Evolutionary conservation across 2,888 invertebrate genomes (phyloP).

Genomic region (Masnerella sp.): DNA sequence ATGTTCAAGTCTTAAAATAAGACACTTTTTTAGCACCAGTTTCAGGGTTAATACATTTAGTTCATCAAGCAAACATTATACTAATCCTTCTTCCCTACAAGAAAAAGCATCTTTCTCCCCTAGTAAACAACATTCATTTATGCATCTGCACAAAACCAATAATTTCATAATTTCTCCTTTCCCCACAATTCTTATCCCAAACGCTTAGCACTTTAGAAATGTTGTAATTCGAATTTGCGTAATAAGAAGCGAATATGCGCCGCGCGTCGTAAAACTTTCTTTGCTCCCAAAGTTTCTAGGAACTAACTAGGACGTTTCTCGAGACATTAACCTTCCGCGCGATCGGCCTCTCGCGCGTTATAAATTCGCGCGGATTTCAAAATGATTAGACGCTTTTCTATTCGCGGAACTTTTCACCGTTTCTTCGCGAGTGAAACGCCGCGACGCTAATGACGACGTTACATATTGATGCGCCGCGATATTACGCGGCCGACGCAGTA

Average conservation of each 20-base stretch:
- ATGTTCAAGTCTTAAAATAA: too few species aligned
- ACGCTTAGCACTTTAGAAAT: not conserved
- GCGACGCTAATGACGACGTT: slow-evolving; percentile 29
- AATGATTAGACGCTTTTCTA: slow-evolving; percentile 19
- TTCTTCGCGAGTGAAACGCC: slow-evolving; percentile 26
- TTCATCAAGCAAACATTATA: too few species aligned
- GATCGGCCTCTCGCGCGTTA: slow-evolving; percentile 8
- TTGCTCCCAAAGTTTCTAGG: slow-evolving; percentile 7
- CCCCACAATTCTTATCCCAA: not conserved
- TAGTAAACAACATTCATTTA: too few species aligned
- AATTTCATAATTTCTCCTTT: not conserved
- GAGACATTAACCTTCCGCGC: slow-evolving; percentile 35
- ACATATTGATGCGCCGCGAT: slow-evolving; percentile 31
- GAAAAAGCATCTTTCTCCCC: too few species aligned
- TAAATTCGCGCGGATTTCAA: slow-evolving; percentile 26
- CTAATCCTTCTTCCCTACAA: too few species aligned
- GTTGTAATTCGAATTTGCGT: slow-evolving; percentile 2
- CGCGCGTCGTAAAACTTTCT: slow-evolving; percentile 23
- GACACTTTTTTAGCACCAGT: too few species aligned
- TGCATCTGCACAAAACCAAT: too few species aligned
- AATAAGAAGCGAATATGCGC: slow-evolving; percentile 14
- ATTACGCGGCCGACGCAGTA: slow-evolving; percentile 52
- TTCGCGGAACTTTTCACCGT: slow-evolving; percentile 32
- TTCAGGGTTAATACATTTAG: too few species aligned
- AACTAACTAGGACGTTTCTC: slow-evolving; percentile 28